Evolutionary conservation across 1,140 invertebrate species (phyloP).

Genomic region (Brachionus rotundiformis): DNA sequence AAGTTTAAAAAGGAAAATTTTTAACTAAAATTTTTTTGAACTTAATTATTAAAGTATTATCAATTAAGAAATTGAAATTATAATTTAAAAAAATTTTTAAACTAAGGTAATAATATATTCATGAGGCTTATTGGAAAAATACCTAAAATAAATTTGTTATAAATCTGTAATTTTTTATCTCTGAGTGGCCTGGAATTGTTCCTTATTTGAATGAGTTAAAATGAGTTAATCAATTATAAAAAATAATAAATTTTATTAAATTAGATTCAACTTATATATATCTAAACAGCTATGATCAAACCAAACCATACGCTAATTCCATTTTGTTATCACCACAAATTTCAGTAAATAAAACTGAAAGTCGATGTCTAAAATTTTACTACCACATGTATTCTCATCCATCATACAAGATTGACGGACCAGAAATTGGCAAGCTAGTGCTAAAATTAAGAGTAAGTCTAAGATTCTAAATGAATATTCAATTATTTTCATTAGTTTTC

Average conservation of each 20-base stretch:
- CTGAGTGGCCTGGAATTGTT: too few relatives aligned
- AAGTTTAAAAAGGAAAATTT: too few relatives aligned
- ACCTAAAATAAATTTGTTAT: too few relatives aligned
- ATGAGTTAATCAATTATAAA: too few relatives aligned
- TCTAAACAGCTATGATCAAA: constrained; percentile 50
- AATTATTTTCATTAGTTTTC: constrained; percentile 22
- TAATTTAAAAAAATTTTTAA: too few relatives aligned
- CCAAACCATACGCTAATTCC: constrained; percentile 33
- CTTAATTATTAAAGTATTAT: too few relatives aligned
- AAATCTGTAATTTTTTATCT: too few relatives aligned
- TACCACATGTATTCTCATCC: constrained; percentile 41
- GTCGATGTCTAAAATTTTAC: constrained; percentile 23
- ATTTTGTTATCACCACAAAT: constrained; percentile 45
- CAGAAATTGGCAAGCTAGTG: not conserved
- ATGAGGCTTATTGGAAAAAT: too few relatives aligned
- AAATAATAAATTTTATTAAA: not conserved
- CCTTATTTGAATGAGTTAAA: too few relatives aligned
- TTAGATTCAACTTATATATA: constrained; percentile 43
- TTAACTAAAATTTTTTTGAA: too few relatives aligned
- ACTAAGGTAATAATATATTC: too few relatives aligned
- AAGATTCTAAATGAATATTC: not conserved
- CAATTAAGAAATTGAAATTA: too few relatives aligned
- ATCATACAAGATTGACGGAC: constrained; percentile 9
- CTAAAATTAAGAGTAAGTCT: constrained; percentile 1
- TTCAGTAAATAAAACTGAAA: constrained; percentile 18